Evolutionary conservation across 2,113 vertebrate genomes (phyloP).

Genomic region (Cyprinodon tularosa): DNA sequence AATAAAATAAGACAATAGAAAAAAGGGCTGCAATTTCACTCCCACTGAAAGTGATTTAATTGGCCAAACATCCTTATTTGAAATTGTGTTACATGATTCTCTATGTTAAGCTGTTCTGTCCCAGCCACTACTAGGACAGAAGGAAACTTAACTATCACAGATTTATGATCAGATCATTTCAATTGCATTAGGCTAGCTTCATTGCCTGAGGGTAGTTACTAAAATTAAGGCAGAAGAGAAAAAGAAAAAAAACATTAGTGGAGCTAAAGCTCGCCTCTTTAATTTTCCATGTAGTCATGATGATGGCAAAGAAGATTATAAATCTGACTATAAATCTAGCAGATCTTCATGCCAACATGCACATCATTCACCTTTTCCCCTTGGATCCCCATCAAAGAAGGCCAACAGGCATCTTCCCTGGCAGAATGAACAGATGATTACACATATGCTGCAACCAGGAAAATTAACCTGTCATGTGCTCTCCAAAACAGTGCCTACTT

Average conservation of each 20-base stretch:
- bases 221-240: slow-evolving; percentile 51
- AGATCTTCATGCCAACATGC: slow-evolving; percentile 29
- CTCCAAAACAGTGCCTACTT: neutral
- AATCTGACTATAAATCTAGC: slow-evolving; percentile 20
- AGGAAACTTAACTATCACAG: slow-evolving; percentile 30
- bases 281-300: slow-evolving; percentile 5
- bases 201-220: slow-evolving; percentile 50
- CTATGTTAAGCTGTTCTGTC: slow-evolving; percentile 51
- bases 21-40: slow-evolving; percentile 7
- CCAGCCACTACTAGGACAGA: slow-evolving; percentile 36
- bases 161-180: slow-evolving; percentile 40
- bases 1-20: neutral
- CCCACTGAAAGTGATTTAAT: slow-evolving; percentile 8
- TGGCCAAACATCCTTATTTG: slow-evolving; percentile 12
- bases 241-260: slow-evolving; percentile 15
- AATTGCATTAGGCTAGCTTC: slow-evolving; percentile 52
- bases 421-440: slow-evolving; percentile 43
- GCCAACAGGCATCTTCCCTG: slow-evolving; percentile 21
- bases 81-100: slow-evolving; percentile 14
- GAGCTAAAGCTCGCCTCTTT: slow-evolving; percentile 26
- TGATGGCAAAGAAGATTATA: slow-evolving; percentile 10
- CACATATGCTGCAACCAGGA: slow-evolving; percentile 43
- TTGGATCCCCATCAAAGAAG: slow-evolving; percentile 11
- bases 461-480: slow-evolving; percentile 40
- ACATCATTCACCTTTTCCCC: slow-evolving; percentile 43